Evolutionary conservation across 2,797 vertebrate species (phyloP), one percentile per base, ranked within the genome.

Genomic region (Syndactyla subalaris): DNA sequence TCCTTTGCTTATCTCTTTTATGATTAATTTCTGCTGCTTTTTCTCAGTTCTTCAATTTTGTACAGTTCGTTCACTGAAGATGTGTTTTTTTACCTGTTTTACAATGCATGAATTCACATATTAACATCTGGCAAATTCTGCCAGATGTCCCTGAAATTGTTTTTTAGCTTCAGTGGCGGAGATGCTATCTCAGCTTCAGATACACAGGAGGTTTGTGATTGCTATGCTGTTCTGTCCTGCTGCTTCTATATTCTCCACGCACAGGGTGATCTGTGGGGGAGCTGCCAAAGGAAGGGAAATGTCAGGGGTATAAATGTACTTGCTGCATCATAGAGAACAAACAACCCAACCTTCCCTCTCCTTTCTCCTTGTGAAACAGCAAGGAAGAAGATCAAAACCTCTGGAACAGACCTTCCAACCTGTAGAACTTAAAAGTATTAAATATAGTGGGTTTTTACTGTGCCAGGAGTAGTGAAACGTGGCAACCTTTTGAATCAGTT

Each of bases 81-180:
- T 67, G 15, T n/a, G 34, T 48, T 29, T 29, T 95, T 95, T 83
- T 89, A 79, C 43, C 80, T 84, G 27, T 46, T 46, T 82, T 76
- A 46, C 23, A 18, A 34, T 74, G 84, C 75, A 61, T 92, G 58
- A 82, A 87, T 94, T 92, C 88, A 65, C 58, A 61, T 85, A 61
- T 36, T 82, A 88, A 89, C 92, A 96, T 90, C 86, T 94, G 90
- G 77, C 6, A 79, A 36, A 85, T 85, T 91, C 46, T 89, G 70
- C 91, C 91, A 96, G 89, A 94, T 93, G 91, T 75, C 85, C 78
- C 54, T 58, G 73, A 83, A 92, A 85, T 80, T 59, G 61, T 79
- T 89, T 72, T 79, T 85, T 72, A 85, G 54, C 63, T 62, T 87
- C n/a, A 36, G 32, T 52, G n/a, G 58, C 79, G 38, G 75, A 83